phyloP scores from a whole-genome alignment of 2,888 invertebrate species.

The Temnothorax unifasciatus region DNA sequence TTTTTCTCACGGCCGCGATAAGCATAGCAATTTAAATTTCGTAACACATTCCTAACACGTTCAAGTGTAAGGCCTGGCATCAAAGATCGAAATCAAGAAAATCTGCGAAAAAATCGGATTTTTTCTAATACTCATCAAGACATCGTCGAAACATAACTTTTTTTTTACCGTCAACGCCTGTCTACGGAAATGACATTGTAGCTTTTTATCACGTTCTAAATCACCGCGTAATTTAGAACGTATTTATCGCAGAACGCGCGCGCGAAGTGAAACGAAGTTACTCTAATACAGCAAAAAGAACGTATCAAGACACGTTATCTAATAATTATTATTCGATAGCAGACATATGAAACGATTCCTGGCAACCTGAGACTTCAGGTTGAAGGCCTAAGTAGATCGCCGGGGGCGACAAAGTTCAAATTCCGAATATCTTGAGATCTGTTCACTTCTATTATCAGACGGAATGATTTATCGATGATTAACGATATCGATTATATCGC shows the following conservation, averaged over 20 bases:
- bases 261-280: not conserved
- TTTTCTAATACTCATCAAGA: not conserved
- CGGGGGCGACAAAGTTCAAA: conserved; percentile 23
- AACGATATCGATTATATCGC: conserved; percentile 44
- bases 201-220: not conserved
- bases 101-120: not conserved
- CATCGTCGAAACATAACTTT: not conserved
- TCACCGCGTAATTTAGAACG: not conserved
- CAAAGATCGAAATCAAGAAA: not conserved
- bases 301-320: not conserved
- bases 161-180: not conserved
- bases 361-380: not conserved
- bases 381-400: not conserved
- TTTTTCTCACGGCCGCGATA: not conserved
- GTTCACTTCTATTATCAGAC: conserved; percentile 43
- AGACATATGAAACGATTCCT: not conserved
- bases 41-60: not conserved
- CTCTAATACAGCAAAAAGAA: not conserved
- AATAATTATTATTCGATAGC: not conserved
- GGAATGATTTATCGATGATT: conserved; percentile 54
- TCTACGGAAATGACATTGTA: not conserved
- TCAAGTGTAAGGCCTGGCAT: not conserved
- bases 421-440: conserved; percentile 5
- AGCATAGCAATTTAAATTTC: not conserved
- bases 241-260: not conserved